These are phyloP conservation scores for Perca flavescens DNA, from an alignment of 2,113 vertebrate genomes.

Conservation along the genomic window DNA sequence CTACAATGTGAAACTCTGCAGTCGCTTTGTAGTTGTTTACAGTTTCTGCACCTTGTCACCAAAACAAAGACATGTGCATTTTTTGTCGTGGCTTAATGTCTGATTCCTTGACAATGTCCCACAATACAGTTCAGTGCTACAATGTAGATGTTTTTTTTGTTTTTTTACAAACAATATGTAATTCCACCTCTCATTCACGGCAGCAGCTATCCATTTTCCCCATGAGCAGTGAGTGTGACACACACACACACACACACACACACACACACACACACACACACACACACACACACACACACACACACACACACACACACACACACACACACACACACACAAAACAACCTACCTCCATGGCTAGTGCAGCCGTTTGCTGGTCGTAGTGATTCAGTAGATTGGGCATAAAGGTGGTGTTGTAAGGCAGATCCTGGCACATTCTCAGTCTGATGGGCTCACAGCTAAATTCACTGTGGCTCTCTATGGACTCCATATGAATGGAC, in stretches of 20 bases:
- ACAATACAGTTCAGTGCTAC: neutral
- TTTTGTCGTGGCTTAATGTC: neutral
- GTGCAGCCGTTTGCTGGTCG: slow-evolving; percentile 96
- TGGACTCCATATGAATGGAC: slow-evolving; percentile 77
- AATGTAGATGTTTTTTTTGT: neutral
- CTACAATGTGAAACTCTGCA: slow-evolving; percentile 24
- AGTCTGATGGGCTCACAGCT: slow-evolving; percentile 96
- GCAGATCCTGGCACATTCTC: slow-evolving; percentile 97
- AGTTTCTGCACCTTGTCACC: slow-evolving; percentile 13
- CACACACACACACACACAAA: slow-evolving; percentile 19
- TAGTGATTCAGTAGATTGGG: slow-evolving; percentile 99
- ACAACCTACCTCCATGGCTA: slow-evolving; percentile 96
- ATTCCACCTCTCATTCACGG: slow-evolving; percentile 15
- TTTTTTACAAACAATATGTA: neutral
- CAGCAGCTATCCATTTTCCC: slow-evolving; percentile 35
- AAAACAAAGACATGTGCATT: slow-evolving; percentile 15
- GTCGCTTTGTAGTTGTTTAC: slow-evolving; percentile 23
- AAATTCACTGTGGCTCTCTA: slow-evolving; percentile 92
- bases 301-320: slow-evolving; percentile 1
- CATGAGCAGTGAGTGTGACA: neutral
- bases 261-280: slow-evolving; percentile 14
- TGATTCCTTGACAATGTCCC: neutral
- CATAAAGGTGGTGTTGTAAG: slow-evolving; percentile 98
- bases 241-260: neutral
- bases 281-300: slow-evolving; percentile 12